Percentiles rank a stretch among this genome's conserved stretches.
phyloP scores from a whole-genome alignment of 1,140 invertebrate genomes.

The Holotrichia oblita region DNA sequence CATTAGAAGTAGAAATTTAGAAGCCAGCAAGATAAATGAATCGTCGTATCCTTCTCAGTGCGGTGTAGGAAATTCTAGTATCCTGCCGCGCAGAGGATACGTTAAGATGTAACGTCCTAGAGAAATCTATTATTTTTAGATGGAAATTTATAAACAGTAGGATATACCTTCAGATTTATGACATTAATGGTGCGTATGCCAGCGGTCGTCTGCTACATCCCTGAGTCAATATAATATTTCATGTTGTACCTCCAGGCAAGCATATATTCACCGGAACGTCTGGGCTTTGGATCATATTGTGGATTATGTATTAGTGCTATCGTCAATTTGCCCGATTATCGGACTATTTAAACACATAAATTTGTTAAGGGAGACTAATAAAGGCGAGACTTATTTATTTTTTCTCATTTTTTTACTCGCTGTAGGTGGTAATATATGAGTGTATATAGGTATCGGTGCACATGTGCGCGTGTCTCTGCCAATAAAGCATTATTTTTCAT shows the following conservation, averaged over 20 bases:
- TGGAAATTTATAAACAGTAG: not conserved
- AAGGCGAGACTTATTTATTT: not conserved
- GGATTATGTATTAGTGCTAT: not conserved
- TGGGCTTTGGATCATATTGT: not conserved
- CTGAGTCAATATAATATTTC: constrained; percentile 4
- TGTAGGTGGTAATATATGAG: too few species aligned
- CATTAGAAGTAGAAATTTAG: too few species aligned
- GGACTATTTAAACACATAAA: not conserved
- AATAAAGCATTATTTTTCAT: too few species aligned
- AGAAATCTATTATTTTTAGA: not conserved
- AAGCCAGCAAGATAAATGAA: too few species aligned
- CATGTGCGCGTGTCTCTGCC: too few species aligned
- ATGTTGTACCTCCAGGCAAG: not conserved
- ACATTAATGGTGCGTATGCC: not conserved
- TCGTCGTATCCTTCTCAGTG: too few species aligned
- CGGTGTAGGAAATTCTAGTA: too few species aligned
- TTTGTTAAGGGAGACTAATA: not conserved
- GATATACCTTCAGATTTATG: not conserved
- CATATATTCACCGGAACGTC: not conserved
- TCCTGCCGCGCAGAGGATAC: too few species aligned
- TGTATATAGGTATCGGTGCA: too few species aligned
- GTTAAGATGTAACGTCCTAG: not conserved
- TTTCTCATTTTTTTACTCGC: too few species aligned
- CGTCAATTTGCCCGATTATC: not conserved
- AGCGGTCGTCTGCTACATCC: not conserved